These are phyloP conservation scores for Autographa pulchrina DNA, from an alignment of 2,888 invertebrate genomes.

Conservation along the genomic window DNA sequence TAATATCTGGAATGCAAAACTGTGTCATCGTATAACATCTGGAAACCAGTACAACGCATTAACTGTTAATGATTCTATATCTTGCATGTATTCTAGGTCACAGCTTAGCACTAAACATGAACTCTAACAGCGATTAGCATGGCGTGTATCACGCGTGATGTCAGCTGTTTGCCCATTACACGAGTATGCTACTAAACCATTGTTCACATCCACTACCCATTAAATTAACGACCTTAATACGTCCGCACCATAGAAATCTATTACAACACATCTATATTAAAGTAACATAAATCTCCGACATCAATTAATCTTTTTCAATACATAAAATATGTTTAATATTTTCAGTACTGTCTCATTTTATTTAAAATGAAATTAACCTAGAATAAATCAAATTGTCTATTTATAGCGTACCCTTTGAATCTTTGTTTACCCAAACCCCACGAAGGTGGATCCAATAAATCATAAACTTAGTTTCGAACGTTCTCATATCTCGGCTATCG, in stretches of 20 bases:
- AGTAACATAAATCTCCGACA: conserved; percentile 36
- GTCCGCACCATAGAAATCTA: conserved; percentile 28
- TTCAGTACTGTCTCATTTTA: conserved; percentile 28
- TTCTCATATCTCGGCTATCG: conserved; percentile 67
- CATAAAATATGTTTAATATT: conserved; percentile 29
- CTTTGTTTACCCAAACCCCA: conserved; percentile 63
- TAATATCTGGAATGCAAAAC: not conserved
- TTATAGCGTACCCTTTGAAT: conserved; percentile 52
- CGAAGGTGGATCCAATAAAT: conserved; percentile 70
- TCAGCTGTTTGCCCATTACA: conserved; percentile 56
- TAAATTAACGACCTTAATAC: conserved; percentile 37
- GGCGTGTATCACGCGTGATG: conserved; percentile 50
- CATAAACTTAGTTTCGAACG: conserved; percentile 68
- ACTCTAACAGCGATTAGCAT: conserved; percentile 52
- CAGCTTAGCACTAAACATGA: conserved; percentile 56
- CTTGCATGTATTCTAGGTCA: conserved; percentile 53
- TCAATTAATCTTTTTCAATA: conserved; percentile 35
- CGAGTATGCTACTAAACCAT: conserved; percentile 40
- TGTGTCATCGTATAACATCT: conserved; percentile 16
- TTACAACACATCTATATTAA: conserved; percentile 26
- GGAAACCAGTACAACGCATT: conserved; percentile 39
- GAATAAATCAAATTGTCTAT: conserved; percentile 51
- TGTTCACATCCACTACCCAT: conserved; percentile 35
- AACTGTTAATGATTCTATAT: conserved; percentile 46
- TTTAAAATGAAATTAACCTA: conserved; percentile 17